A percentile compares a stretch with the other conserved stretches of the same genome.
These are phyloP conservation scores for Callipepla californica DNA, from an alignment of 2,113 vertebrate species.

Conservation along the genomic window DNA sequence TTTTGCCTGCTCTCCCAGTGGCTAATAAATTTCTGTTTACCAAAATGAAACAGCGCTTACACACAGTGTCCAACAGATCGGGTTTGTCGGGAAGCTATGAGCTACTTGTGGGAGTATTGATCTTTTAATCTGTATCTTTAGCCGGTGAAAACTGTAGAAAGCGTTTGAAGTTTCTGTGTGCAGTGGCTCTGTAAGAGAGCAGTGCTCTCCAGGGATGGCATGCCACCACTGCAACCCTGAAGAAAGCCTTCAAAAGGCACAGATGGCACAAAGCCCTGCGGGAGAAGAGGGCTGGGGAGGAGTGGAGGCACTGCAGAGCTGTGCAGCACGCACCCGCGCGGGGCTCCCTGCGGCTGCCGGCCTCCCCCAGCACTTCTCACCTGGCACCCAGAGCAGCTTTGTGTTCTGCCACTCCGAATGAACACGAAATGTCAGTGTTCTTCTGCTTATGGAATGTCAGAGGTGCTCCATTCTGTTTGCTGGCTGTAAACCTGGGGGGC, in stretches of 20 bases:
- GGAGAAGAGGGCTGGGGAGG: background rate
- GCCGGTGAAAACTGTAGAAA: background rate
- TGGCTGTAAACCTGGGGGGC: slow-evolving; percentile 28
- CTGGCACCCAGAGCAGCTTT: slow-evolving; percentile 42
- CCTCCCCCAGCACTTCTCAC: background rate
- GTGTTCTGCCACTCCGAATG: slow-evolving; percentile 59
- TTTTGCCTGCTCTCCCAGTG: background rate
- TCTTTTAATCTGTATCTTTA: background rate
- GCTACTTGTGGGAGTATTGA: background rate
- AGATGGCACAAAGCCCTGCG: background rate
- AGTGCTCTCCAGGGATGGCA: background rate
- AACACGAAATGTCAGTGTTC: slow-evolving; percentile 25
- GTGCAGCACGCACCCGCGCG: fast-evolving
- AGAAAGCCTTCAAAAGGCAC: background rate
- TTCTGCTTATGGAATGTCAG: slow-evolving; percentile 42
- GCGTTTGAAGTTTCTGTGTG: background rate
- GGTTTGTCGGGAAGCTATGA: background rate
- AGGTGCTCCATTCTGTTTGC: background rate
- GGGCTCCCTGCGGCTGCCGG: background rate
- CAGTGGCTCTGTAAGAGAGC: background rate
- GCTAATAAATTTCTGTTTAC: background rate
- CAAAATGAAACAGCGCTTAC: background rate
- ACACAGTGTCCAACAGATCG: no score
- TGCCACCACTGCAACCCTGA: background rate
- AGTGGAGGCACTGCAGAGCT: background rate